Evolutionary conservation across 2,888 invertebrate genomes (phyloP), one percentile per base, ranked within the genome.

Genomic region (Danaus chrysippus): DNA sequence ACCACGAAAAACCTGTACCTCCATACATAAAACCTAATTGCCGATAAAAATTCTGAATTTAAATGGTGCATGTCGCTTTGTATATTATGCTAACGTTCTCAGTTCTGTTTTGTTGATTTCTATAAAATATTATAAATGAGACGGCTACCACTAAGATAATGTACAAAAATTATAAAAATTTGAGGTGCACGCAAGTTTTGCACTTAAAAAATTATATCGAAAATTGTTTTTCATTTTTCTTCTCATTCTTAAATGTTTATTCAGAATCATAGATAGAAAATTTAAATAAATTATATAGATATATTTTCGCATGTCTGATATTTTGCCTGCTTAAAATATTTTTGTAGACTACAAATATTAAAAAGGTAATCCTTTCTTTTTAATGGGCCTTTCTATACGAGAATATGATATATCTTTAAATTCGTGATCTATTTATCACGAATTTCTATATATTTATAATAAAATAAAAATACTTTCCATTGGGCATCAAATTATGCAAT

Each of bases 41-140:
- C 80, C 77, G 79, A 84, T 84, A 82, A 87, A 86, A 78, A 81
- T 71, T 73, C 75, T 74, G 74, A 76, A 79, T 73, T 74, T 73
- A 88, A 83, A 78, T 87, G 82, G 84, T 78, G 78, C 89, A 83
- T 66, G 68, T 70, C 71, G 76, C 77, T 80, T 84, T 84, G 83
- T 88, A 81, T 79, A 72, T 73, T 74, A 84, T 76, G 81, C 86
- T 88, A 87, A 90, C 87, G 88, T 87, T 84, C 81, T 78, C 85
- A 75, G 79, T 78, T 86, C 79, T 84, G 86, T 90, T 87, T 90
- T 88, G 91, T 90, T 91, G 91, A 90, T 90, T 91, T 90, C 91
- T 90, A 86, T 89, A 88, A 91, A 90, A 88, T 90, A 87, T 90
- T 89, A 89, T 90, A 87, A 90, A 89, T 83, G 88, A 83, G 87